A percentile compares a stretch with the other conserved stretches of the same genome.
phyloP scores from a whole-genome alignment of 1,140 invertebrate species.

The Ditylenchus dipsaci region DNA sequence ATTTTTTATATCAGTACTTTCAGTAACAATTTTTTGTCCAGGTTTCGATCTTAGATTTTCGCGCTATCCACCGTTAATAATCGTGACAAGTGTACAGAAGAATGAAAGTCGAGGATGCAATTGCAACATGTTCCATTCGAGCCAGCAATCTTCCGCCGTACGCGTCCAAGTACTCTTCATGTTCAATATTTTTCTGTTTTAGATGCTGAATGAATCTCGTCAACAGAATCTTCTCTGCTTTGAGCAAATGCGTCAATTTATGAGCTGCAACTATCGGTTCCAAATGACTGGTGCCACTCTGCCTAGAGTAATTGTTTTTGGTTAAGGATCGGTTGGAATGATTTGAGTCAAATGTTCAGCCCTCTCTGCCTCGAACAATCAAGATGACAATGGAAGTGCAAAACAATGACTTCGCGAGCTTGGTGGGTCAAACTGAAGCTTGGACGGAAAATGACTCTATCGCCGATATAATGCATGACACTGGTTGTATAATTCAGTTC shows the following conservation, averaged over 20 bases:
- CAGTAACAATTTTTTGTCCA: no score
- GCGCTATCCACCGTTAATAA: no score
- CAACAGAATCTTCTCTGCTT: slow-evolving; percentile 18
- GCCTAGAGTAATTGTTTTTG: not conserved
- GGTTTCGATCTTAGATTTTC: no score
- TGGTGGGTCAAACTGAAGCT: slow-evolving; percentile 24
- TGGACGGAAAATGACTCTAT: slow-evolving; percentile 31
- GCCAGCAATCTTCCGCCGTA: slow-evolving; percentile 10
- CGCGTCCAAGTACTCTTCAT: not conserved
- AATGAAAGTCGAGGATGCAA: no score
- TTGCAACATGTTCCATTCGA: slow-evolving; percentile 5
- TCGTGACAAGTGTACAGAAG: no score
- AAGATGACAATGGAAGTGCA: slow-evolving; percentile 26
- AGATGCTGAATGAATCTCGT: slow-evolving; percentile 23
- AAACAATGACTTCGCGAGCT: slow-evolving; percentile 23
- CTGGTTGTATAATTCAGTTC: slow-evolving; percentile 34
- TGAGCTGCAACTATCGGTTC: slow-evolving; percentile 1
- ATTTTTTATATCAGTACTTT: no score
- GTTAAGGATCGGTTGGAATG: slow-evolving; percentile 4
- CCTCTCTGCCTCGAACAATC: slow-evolving; percentile 23
- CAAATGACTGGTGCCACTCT: not conserved
- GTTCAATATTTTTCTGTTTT: slow-evolving; percentile 1
- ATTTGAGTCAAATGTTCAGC: slow-evolving; percentile 22
- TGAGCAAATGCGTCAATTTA: slow-evolving; percentile 21
- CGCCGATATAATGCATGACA: slow-evolving; percentile 30